Evolutionary conservation across 2,797 vertebrate genomes (phyloP).

Genomic region (Hydrocynus forskahlii): DNA sequence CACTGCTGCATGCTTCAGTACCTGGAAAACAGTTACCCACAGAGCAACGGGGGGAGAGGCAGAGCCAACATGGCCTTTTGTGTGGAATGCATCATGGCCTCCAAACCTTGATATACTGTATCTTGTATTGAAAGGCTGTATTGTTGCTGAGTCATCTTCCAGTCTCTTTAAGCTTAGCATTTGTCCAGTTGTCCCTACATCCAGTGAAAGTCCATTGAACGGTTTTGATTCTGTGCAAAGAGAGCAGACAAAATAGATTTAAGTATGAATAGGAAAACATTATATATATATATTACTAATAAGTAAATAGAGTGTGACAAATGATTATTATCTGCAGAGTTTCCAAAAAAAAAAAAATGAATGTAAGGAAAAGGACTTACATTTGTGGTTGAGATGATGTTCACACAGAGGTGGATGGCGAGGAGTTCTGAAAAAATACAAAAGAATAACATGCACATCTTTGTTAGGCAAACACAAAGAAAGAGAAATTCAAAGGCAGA

Average conservation of each 20-base stretch:
- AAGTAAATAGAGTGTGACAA: neutral
- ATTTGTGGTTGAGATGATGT: slow-evolving; percentile 41
- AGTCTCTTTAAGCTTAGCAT: slow-evolving; percentile 7
- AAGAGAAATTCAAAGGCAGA: neutral
- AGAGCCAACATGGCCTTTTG: slow-evolving; percentile 74
- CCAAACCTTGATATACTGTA: slow-evolving; percentile 26
- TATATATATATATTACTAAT: too few species aligned
- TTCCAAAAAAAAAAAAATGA: too few species aligned
- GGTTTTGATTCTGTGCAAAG: slow-evolving; percentile 15
- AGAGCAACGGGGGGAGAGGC: slow-evolving; percentile 71
- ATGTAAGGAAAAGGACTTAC: slow-evolving; percentile 19
- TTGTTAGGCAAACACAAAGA: neutral
- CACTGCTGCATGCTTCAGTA: slow-evolving; percentile 35
- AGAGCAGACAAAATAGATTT: neutral
- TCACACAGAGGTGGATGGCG: slow-evolving; percentile 57
- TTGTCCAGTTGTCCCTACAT: slow-evolving; percentile 32
- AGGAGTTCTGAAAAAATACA: slow-evolving; percentile 47
- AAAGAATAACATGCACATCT: neutral
- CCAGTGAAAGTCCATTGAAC: slow-evolving; percentile 2
- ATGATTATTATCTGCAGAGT: too few species aligned
- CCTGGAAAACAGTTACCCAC: slow-evolving; percentile 69
- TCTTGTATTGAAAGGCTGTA: neutral
- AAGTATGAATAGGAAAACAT: too few species aligned
- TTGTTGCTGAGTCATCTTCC: slow-evolving; percentile 6
- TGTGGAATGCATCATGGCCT: slow-evolving; percentile 28